Percentiles rank a stretch among this genome's conserved stretches.
phyloP scores from a whole-genome alignment of 1,140 invertebrate species.

The Cotesia vestalis region DNA sequence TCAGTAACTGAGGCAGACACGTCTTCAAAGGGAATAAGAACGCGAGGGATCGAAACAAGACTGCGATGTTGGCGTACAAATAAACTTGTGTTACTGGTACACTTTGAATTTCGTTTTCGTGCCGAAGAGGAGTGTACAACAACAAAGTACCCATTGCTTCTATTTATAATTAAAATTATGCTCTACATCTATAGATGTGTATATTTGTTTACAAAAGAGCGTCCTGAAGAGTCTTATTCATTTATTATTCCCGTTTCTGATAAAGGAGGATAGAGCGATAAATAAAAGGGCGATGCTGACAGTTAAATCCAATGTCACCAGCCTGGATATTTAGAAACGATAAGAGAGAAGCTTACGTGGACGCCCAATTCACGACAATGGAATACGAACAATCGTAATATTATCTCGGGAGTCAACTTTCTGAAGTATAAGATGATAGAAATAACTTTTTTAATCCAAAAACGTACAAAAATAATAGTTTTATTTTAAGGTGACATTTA shows the following conservation, averaged over 20 bases:
- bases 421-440: neutral
- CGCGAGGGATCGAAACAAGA: conserved; percentile 36
- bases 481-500: too few species aligned
- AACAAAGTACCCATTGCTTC: neutral
- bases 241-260: neutral
- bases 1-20: conserved; percentile 38
- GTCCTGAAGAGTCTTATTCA: too few species aligned
- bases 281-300: neutral
- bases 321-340: conserved; percentile 8
- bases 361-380: neutral
- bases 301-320: conserved; percentile 1
- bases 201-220: neutral
- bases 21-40: conserved; percentile 32
- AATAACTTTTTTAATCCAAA: too few species aligned
- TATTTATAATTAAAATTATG: neutral
- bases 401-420: conserved; percentile 8
- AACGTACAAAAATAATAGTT: too few species aligned
- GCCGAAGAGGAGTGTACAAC: neutral
- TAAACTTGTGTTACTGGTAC: conserved; percentile 38
- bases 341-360: neutral
- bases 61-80: conserved; percentile 38
- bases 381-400: neutral
- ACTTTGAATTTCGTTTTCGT: neutral
- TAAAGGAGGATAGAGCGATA: neutral
- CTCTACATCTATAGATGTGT: neutral